These are phyloP conservation scores for Rhagonycha lutea DNA, from an alignment of 2,888 invertebrate genomes.

Conservation along the genomic window DNA sequence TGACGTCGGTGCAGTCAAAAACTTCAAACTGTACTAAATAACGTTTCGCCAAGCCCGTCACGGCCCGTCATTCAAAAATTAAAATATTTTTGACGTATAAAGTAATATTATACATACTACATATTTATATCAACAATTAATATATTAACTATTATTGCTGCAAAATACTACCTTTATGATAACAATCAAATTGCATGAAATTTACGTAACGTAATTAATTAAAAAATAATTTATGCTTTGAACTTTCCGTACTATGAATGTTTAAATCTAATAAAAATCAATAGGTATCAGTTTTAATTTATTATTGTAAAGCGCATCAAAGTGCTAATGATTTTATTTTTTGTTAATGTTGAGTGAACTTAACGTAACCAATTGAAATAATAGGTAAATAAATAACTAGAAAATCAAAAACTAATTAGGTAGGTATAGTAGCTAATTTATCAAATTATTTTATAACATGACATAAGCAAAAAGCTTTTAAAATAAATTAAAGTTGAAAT, in stretches of 20 bases:
- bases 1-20: too few relatives aligned
- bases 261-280: neutral
- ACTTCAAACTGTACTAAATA: too few relatives aligned
- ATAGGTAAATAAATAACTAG: neutral
- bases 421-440: neutral
- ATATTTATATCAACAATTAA: too few relatives aligned
- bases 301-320: neutral
- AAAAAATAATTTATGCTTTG: neutral
- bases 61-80: too few relatives aligned
- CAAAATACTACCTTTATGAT: too few relatives aligned
- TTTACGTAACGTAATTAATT: neutral
- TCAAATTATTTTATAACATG: constrained; percentile 11
- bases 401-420: neutral
- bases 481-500: constrained; percentile 29
- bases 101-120: too few relatives aligned
- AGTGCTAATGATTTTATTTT: too few relatives aligned
- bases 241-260: neutral
- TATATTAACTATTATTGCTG: too few relatives aligned
- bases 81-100: too few relatives aligned
- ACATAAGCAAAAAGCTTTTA: constrained; percentile 26
- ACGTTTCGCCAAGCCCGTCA: too few relatives aligned
- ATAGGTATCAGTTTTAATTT: neutral
- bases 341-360: neutral
- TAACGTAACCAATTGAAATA: neutral
- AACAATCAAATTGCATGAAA: neutral